Evolutionary conservation across 2,797 vertebrate species (phyloP), one percentile per base, ranked within the genome.

Genomic region (Poecilia velifera): DNA sequence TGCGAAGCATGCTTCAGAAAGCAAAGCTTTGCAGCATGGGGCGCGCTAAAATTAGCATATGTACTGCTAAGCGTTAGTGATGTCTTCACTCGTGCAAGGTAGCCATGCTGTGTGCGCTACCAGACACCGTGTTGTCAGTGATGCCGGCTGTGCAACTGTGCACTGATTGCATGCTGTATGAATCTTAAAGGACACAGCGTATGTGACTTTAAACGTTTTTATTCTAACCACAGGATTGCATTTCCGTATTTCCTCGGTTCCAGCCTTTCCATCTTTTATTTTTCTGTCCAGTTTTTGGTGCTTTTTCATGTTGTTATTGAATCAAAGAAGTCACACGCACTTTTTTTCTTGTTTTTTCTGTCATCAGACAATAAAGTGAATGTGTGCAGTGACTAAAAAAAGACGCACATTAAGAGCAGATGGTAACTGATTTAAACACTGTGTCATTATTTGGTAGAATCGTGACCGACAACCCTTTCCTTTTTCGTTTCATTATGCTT

Each of bases 51-150:
- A 28, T 28, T 13, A 71, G 16, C 41, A 14, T 46, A 46, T 46
- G 25, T 70, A n/a, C 22, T 43, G 66, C 22, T n/a, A 45, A 41
- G 20, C 9, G 4, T 68, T 68, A 68, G 64, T 22, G 36, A 68
- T 68, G 66, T 70, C 68, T 46, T 71, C 25, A 45, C 22, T 71
- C 12, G 68, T 45, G 25, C 66, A 45, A 71, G 68, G 41, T 45
- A 71, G 41, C 43, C 68, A 46, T 71, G 72, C 46, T 73, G 72
- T 25, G 72, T 73, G 16, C 41, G 43, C 68, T 16, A 46, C 68
- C 25, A 46, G 41, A 46, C 43, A n/a, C 68, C 41, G 16, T 71
- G 68, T 71, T 10, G 25, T 71, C 25, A 28, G 68, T 14, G 68
- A 71, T 28, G 72, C 16, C 12, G 72, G 18, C 28, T 22, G 28